phyloP scores from a whole-genome alignment of 2,888 invertebrate species.

The Calameuta idolon region DNA sequence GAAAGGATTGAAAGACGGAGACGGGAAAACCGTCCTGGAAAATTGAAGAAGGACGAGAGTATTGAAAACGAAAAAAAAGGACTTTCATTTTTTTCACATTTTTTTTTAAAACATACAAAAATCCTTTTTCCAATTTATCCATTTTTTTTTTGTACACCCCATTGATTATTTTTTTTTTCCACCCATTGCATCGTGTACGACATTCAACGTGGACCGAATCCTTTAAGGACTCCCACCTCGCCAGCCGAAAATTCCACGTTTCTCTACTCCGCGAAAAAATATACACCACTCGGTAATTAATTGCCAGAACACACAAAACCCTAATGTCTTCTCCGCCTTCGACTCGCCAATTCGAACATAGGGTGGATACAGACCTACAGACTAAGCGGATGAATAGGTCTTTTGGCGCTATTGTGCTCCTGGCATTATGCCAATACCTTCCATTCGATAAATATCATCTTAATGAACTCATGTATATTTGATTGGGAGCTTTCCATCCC shows the following conservation, averaged over 20 bases:
- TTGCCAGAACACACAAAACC: neutral
- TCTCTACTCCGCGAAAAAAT: neutral
- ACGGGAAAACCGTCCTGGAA: neutral
- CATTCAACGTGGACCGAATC: neutral
- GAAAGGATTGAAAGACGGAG: neutral
- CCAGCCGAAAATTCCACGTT: neutral
- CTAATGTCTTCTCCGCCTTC: neutral
- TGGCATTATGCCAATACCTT: constrained; percentile 55
- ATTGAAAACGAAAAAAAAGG: neutral
- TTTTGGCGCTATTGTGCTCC: constrained; percentile 54
- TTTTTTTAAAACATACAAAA: too few species aligned
- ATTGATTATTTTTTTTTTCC: neutral
- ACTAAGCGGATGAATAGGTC: constrained; percentile 42
- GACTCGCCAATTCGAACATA: neutral
- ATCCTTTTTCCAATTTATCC: neutral
- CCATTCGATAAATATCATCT: constrained; percentile 58
- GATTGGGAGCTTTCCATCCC: constrained; percentile 47
- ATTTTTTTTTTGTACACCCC: neutral
- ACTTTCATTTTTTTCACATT: too few species aligned
- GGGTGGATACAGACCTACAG: neutral
- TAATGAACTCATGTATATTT: constrained; percentile 59
- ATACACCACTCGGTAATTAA: neutral
- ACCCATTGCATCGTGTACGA: neutral
- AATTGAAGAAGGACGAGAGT: neutral
- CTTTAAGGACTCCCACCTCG: neutral